Evolutionary conservation across 2,113 vertebrate species (phyloP), one percentile per base, ranked within the genome.

Genomic region (Syngnathus typhle): DNA sequence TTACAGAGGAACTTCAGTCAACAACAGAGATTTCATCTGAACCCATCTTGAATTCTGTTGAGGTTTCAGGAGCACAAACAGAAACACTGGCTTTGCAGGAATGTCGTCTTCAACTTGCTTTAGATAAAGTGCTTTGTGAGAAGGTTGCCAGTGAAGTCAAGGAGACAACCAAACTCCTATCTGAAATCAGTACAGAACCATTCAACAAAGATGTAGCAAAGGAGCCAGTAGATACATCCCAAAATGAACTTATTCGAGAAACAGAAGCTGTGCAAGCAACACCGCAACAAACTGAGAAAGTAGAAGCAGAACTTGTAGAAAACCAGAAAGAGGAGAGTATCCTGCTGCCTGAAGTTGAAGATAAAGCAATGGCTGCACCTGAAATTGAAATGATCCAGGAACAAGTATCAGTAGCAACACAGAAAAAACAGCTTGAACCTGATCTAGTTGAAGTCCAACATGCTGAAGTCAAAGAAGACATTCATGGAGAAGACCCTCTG

Each of bases 111-210:
- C 61, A 70, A 21, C 13, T 36, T 54, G 10, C 55, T 8, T 49
- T 69, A 51, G 46, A 68, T 19, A 62, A 84, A 54, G 52, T 66
- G 2, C 59, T 36, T 64, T 37, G 55, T 32, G 49, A 63, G 5
- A 49, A 68, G 5, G 2, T 60, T 38, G 32, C 36, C 19, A 41
- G 60, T 10, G 58, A 62, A 54, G 32, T 46, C 1, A 58, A 70
- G 51, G 52, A 58, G 11, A 15, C 64, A 38, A n/a, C 21, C 7
- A 7, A 27, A 16, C 7, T 15, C 36, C 6, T 37, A 5, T 21
- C 27, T 64, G 36, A 62, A 23, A 58, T 11, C 6, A 36, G 27
- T 19, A 5, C 39, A 46, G 46, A 63, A 32, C 3, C 36, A 51
- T 4, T 39, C 39, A 54, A 54, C 19, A 52, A 65, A 38, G 47